Evolutionary conservation across 1,140 invertebrate genomes (phyloP).

Genomic region (Drosophila elegans): DNA sequence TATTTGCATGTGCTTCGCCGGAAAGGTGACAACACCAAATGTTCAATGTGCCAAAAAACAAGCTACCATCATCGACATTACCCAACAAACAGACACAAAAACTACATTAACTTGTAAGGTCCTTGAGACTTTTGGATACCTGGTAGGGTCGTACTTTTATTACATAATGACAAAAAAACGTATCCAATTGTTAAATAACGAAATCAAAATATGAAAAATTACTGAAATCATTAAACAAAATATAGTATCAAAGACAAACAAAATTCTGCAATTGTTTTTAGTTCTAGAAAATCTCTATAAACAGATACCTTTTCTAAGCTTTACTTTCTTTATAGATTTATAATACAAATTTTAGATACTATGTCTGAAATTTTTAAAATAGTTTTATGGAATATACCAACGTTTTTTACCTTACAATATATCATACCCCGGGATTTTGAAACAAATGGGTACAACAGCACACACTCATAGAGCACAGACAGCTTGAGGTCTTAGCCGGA

Average conservation of each 20-base stretch:
- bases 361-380: no score
- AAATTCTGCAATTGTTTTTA: no score
- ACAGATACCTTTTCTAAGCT: no score
- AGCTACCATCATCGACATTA: constrained; percentile 58
- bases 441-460: constrained; percentile 1
- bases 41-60: constrained; percentile 79
- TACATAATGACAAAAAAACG: no score
- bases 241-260: no score
- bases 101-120: constrained; percentile 1
- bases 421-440: neutral
- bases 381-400: neutral
- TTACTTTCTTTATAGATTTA: no score
- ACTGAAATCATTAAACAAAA: no score
- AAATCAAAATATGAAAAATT: no score
- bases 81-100: constrained; percentile 41
- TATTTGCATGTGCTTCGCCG: constrained; percentile 68
- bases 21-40: constrained; percentile 82
- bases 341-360: no score
- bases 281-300: no score
- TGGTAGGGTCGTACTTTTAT: neutral
- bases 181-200: no score
- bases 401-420: neutral
- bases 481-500: constrained; percentile 38
- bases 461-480: constrained; percentile 16
- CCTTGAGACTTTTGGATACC: neutral